Percentiles rank a stretch among this genome's conserved stretches.
Evolutionary conservation across 2,797 vertebrate genomes (phyloP).

Genomic region (Sebastes alutus): DNA sequence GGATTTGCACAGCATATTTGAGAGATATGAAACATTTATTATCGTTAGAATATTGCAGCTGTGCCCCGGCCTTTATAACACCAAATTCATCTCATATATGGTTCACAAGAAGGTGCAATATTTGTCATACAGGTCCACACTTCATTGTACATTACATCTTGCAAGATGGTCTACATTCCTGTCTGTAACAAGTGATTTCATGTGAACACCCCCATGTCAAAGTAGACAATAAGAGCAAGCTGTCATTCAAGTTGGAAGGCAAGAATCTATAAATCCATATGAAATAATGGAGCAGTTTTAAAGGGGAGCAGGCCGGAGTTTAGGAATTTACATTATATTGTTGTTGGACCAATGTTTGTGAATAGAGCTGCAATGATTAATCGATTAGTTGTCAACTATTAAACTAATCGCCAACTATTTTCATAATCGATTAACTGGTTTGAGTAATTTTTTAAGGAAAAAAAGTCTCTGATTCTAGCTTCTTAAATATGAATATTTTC

Average conservation of each 20-base stretch:
- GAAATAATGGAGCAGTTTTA: not conserved
- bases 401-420: too few species aligned
- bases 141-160: constrained; percentile 12
- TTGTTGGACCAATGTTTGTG: not conserved
- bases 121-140: constrained; percentile 16
- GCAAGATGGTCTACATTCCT: constrained; percentile 26
- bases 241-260: not conserved
- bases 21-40: not conserved
- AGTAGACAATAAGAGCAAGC: not conserved
- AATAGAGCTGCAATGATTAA: too few species aligned
- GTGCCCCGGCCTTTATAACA: not conserved
- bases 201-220: not conserved
- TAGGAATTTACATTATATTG: not conserved
- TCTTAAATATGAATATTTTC: too few species aligned
- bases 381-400: too few species aligned
- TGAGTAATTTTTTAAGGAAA: too few species aligned
- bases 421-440: too few species aligned
- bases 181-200: constrained; percentile 2
- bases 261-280: not conserved
- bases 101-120: not conserved
- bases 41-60: not conserved
- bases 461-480: too few species aligned
- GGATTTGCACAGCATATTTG: not conserved
- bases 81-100: not conserved
- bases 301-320: not conserved